Percentiles rank a stretch among this genome's conserved stretches.
phyloP scores from a whole-genome alignment of 2,797 vertebrate species.

The Etheostoma perlongum region DNA sequence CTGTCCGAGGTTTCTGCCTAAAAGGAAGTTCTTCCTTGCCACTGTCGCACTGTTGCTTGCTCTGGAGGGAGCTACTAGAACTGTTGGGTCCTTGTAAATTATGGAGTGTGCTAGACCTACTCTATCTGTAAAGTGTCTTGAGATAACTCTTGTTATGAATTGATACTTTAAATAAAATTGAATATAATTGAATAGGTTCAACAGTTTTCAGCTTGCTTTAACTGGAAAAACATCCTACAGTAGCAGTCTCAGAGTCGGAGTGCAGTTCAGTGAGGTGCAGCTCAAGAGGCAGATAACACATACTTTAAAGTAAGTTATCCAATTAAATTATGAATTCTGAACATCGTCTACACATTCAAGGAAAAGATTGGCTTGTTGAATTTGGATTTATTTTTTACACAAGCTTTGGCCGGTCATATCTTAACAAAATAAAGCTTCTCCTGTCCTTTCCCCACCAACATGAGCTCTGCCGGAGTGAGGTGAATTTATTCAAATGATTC shows the following conservation, averaged over 20 bases:
- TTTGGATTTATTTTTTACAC: not conserved
- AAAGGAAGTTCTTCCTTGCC: too few relatives aligned
- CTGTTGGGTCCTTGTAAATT: too few relatives aligned
- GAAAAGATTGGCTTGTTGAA: not conserved
- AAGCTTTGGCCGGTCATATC: conserved; percentile 8
- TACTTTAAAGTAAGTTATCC: not conserved
- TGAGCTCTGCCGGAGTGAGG: conserved; percentile 25
- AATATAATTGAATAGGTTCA: too few relatives aligned
- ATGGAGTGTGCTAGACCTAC: too few relatives aligned
- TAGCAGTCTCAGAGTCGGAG: not conserved
- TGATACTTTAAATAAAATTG: too few relatives aligned
- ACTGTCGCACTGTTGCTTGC: too few relatives aligned
- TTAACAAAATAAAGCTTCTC: conserved; percentile 21
- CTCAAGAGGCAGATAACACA: not conserved
- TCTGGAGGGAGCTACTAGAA: too few relatives aligned
- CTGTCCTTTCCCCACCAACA: conserved; percentile 8
- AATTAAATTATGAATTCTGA: conserved; percentile 3
- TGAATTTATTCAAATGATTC: conserved; percentile 52
- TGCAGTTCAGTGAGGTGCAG: not conserved
- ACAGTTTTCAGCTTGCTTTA: not conserved
- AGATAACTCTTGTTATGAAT: too few relatives aligned
- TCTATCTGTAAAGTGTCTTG: too few relatives aligned
- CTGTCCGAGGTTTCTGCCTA: too few relatives aligned
- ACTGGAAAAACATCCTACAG: not conserved
- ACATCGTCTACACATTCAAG: not conserved